Base-by-base conservation (phyloP, 2,888 invertebrate species). In the Eilema caniola region DNA sequence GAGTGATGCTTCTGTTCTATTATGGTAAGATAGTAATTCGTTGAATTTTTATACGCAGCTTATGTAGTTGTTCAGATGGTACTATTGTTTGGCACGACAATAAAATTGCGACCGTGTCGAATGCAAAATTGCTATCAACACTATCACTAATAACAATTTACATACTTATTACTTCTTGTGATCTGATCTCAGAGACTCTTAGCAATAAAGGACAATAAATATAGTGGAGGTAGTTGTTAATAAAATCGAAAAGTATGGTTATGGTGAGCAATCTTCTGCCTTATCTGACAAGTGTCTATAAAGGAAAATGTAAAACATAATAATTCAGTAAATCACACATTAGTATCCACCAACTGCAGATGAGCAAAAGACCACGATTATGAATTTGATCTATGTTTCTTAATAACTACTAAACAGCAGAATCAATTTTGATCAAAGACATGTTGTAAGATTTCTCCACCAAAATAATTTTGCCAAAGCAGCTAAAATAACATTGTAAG, bases 1-100 rank as follows among this genome's bases (percentile, higher is more conserved):
- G 85, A 77, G 84, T 84, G 83, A 85, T 82, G 84, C 88, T 87
- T 88, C 87, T 85, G 89, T 74, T 85, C 85, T 84, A 87, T 73
- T 80, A 74, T 81, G 69, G 77, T 90, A 90, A 47, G 47, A 47
- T 47, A 47, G 90, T 92, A 88, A 87, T 85, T 84, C 81, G 76
- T 83, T 87, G 80, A 85, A 85, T 88, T 89, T 89, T 90, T 88
- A 87, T 85, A 86, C 86, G 83, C 85, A 77, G 73, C 73, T 75
- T 79, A 87, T 81, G 85, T 86, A 3, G 37, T 24, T 41, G 62
- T n/a, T 23, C 80, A 79, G 80, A 84, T 82, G 80, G 80, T 82
- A 84, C 80, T 84, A 79, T 76, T 47, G 47, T 53, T 53, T n/a
- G 53, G n/a, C 53, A 10, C n/a, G 7, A 53, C n/a, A 53, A 53